A percentile compares a stretch with the other conserved stretches of the same genome.
These are phyloP conservation scores for Drosophila novamexicana DNA, from an alignment of 1,140 invertebrate genomes.

Conservation along the genomic window DNA sequence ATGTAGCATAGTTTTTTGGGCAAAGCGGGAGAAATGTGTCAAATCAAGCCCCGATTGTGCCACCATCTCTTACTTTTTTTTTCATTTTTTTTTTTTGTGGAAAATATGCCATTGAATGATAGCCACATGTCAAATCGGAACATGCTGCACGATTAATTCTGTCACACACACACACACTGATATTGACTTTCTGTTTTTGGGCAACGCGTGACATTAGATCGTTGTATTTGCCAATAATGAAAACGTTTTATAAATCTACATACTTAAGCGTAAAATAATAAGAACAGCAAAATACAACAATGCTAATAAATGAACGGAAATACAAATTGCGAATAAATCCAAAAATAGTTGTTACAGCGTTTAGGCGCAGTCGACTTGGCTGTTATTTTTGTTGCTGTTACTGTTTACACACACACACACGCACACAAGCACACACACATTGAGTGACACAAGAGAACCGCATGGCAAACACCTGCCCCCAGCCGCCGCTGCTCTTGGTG, in stretches of 20 bases:
- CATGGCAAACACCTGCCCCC: conserved; percentile 53
- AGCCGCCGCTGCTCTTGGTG: not conserved
- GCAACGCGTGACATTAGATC: conserved; percentile 58
- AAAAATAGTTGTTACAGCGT: conserved; percentile 52
- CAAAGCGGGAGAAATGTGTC: not conserved
- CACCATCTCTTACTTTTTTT: conserved; percentile 32
- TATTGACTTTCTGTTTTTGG: conserved; percentile 9
- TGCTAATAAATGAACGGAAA: conserved; percentile 28
- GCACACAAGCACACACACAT: conserved; percentile 9
- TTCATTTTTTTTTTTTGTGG: conserved; percentile 17
- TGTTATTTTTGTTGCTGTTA: conserved; percentile 8
- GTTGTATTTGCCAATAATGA: conserved; percentile 40
- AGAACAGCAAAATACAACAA: conserved; percentile 21
- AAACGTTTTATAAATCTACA: conserved; percentile 45
- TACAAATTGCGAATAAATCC: conserved; percentile 39
- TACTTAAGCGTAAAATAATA: conserved; percentile 16
- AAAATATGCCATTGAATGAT: conserved; percentile 64
- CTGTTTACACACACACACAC: conserved; percentile 42
- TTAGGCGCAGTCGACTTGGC: conserved; percentile 15
- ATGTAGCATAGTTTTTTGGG: conserved; percentile 56
- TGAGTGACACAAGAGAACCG: conserved; percentile 50
- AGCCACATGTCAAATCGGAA: conserved; percentile 72
- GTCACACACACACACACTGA: conserved; percentile 15
- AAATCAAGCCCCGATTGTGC: conserved; percentile 8
- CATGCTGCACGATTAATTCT: conserved; percentile 64